Evolutionary conservation across 2,113 vertebrate genomes (phyloP), one percentile per base, ranked within the genome.

Genomic region (Meles meles): DNA sequence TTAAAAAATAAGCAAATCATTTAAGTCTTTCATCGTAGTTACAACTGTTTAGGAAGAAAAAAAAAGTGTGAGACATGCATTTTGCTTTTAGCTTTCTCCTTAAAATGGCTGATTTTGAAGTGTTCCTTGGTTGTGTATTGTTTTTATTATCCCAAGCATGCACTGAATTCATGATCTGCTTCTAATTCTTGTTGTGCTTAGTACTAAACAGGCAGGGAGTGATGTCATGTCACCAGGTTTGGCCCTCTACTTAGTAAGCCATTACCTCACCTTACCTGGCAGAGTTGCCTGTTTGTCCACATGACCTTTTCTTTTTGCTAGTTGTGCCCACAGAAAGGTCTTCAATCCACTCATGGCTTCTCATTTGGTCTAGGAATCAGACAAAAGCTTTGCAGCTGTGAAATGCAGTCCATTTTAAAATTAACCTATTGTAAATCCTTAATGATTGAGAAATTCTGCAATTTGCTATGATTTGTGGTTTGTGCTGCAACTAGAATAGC

Each of bases 391-490:
- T 97, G 97, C 97, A 98, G 95, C 97, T 98, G 97, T 97, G 98
- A 97, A 90, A 93, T 97, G 81, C 34, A 92, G 76, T 71, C 92
- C 92, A 96, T 97, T 97, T 98, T 88, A 97, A 97, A 98, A 98
- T 98, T 98, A 98, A 98, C 88, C 97, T 98, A 98, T 98, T 98
- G 92, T 97, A 97, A 98, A 96, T 97, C 83, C 94, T 97, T 98
- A 97, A 97, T 97, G 96, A 97, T 93, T 97, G 92, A 98, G 90
- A 98, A 98, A 94, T 97, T 96, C 94, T 98, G 97, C 94, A 96
- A 81, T 98, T 98, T 96, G 55, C 95, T 69, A 13, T 97, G 95
- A 96, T 96, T 94, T 96, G 81, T 97, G 87, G 67, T 96, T 97
- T 96, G 57, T 86, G 61, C 85, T 95, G 27, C 85, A 88, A 88